phyloP scores from a whole-genome alignment of 2,113 vertebrate genomes.

The Pycnonotus jocosus region DNA sequence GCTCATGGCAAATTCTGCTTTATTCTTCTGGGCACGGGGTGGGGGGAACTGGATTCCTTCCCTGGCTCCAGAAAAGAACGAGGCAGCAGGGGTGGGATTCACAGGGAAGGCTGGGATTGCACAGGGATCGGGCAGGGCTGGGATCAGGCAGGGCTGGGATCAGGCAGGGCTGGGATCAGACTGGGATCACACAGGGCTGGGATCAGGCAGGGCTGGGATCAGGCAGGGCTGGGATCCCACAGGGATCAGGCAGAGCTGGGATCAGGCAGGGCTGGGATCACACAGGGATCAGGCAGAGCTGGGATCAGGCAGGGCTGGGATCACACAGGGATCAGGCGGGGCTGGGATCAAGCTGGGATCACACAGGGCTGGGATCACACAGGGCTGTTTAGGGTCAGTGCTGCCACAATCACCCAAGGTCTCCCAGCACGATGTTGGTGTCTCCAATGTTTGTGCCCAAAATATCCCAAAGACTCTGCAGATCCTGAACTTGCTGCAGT shows the following conservation, averaged over 20 bases:
- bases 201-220: fast-evolving
- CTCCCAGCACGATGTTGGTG: fast-evolving
- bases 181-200: fast-evolving
- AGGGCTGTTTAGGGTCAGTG: fast-evolving
- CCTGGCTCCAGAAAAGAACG: not conserved
- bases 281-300: not conserved
- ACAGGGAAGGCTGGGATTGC: not conserved
- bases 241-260: not conserved
- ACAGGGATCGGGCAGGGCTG: not conserved
- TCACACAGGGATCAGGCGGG: fast-evolving
- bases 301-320: fast-evolving
- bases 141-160: fast-evolving
- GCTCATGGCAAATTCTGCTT: fast-evolving
- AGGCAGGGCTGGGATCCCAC: fast-evolving
- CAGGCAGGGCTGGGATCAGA: fast-evolving
- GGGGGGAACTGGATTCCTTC: not conserved
- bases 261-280: not conserved
- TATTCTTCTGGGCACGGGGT: fast-evolving
- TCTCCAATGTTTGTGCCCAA: fast-evolving
- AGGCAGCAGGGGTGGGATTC: not conserved
- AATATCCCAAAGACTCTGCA: not conserved
- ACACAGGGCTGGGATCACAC: fast-evolving
- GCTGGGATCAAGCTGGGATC: fast-evolving
- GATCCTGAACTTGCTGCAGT: not conserved
- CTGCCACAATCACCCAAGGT: fast-evolving